phyloP scores from a whole-genome alignment of 2,113 vertebrate genomes.

The Chunga burmeisteri region DNA sequence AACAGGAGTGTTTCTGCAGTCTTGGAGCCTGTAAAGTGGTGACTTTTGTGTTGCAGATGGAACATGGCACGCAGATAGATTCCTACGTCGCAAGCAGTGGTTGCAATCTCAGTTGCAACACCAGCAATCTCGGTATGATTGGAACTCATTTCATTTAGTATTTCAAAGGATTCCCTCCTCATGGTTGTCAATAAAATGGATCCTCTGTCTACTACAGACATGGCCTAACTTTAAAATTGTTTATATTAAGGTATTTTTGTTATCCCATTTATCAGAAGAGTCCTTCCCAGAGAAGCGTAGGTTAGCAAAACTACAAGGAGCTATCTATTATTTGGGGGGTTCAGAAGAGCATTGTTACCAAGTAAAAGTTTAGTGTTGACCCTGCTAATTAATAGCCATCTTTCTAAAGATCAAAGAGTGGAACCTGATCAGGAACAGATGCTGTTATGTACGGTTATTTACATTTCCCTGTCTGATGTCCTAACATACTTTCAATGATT shows the following conservation, averaged over 20 bases:
- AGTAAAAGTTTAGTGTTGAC: constrained; percentile 18
- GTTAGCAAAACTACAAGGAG: neutral
- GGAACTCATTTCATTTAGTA: neutral
- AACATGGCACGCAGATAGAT: neutral
- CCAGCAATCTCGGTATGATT: neutral
- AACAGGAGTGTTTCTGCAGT: neutral
- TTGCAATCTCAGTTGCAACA: neutral
- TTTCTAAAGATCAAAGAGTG: constrained; percentile 67
- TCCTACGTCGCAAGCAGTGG: neutral
- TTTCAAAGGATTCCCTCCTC: neutral
- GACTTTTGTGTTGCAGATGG: neutral
- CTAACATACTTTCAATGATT: constrained; percentile 59
- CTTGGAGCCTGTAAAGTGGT: neutral
- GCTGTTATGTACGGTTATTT: constrained; percentile 34
- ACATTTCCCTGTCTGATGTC: constrained; percentile 50
- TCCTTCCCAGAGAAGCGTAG: neutral
- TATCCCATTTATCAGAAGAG: constrained; percentile 22
- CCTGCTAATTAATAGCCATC: constrained; percentile 46
- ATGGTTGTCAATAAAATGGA: neutral
- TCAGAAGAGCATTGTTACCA: constrained; percentile 30
- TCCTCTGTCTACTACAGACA: neutral
- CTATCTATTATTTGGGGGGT: constrained; percentile 21
- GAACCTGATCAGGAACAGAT: constrained; percentile 54
- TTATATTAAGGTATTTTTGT: neutral
- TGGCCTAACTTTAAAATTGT: neutral